Evolutionary conservation across 2,797 vertebrate species (phyloP).

Genomic region (Coregonus ussuriensis): DNA sequence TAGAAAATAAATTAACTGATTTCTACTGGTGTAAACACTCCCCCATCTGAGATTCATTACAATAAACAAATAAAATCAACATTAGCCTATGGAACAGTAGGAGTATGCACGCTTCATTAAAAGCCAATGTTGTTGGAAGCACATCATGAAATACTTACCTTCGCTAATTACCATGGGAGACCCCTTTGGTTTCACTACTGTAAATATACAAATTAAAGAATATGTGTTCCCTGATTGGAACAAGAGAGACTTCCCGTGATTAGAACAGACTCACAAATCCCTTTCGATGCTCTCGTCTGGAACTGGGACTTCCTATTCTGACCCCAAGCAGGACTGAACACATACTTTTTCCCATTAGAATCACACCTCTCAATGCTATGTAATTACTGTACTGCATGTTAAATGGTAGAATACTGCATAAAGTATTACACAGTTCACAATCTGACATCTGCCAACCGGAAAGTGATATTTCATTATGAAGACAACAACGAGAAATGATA

Average conservation of each 20-base stretch:
- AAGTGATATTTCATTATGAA: neutral
- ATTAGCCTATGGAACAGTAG: constrained; percentile 80
- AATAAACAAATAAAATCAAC: constrained; percentile 88
- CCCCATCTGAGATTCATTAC: constrained; percentile 80
- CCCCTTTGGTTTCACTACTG: constrained; percentile 51
- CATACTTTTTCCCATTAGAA: neutral
- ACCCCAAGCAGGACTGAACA: neutral
- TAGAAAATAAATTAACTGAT: constrained; percentile 68
- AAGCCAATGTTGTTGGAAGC: constrained; percentile 77
- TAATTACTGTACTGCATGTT: neutral
- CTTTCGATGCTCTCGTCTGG: constrained; percentile 19
- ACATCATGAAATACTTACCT: constrained; percentile 55
- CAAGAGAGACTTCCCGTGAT: constrained; percentile 37
- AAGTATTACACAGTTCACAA: neutral
- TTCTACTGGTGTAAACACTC: constrained; percentile 80
- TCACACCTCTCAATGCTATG: neutral
- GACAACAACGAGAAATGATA: neutral
- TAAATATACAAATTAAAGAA: constrained; percentile 75
- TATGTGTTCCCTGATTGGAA: constrained; percentile 51
- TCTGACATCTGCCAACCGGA: neutral
- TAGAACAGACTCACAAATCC: constrained; percentile 48
- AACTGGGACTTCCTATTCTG: neutral
- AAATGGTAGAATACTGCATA: neutral
- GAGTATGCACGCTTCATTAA: constrained; percentile 83
- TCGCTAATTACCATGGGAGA: constrained; percentile 61